Conservation (phyloP, 2,797 vertebrate genomes). For the Tarsius wallacei region DNA sequence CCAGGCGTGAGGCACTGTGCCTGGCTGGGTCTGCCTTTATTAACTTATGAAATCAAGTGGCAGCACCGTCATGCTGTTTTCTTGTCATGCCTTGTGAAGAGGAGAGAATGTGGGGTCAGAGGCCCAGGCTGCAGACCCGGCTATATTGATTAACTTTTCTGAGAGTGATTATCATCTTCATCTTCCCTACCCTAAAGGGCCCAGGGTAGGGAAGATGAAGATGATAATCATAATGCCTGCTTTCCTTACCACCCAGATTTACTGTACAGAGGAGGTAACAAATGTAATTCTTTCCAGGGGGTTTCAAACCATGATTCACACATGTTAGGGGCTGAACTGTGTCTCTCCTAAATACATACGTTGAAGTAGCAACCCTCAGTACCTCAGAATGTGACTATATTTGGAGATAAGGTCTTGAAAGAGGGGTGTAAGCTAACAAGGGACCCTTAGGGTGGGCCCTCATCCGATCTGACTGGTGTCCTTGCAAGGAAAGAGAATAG, state of each 20-base stretch:
- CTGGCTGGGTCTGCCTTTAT: background rate
- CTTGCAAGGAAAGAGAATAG: background rate
- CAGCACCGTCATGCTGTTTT: rapidly evolving
- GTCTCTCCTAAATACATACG: too few species aligned
- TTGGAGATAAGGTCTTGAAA: background rate
- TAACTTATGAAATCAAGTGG: too few species aligned
- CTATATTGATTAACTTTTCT: rapidly evolving
- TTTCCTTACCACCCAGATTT: background rate
- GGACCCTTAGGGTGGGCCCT: background rate
- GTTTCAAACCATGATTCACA: background rate
- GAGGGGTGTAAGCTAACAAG: too few species aligned
- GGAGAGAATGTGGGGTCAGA: background rate
- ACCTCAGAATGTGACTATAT: background rate
- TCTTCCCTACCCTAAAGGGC: too few species aligned
- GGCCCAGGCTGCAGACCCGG: background rate
- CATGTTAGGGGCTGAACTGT: too few species aligned
- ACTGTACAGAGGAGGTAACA: background rate
- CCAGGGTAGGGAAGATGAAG: background rate
- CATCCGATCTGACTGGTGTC: background rate
- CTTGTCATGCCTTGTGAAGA: background rate
- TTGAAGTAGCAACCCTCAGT: background rate
- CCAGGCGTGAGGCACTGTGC: too few species aligned
- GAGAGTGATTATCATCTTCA: too few species aligned
- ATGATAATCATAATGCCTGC: too few species aligned
- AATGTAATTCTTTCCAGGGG: background rate